Conservation (phyloP, 2,113 vertebrate genomes). For the Neofelis nebulosa region DNA sequence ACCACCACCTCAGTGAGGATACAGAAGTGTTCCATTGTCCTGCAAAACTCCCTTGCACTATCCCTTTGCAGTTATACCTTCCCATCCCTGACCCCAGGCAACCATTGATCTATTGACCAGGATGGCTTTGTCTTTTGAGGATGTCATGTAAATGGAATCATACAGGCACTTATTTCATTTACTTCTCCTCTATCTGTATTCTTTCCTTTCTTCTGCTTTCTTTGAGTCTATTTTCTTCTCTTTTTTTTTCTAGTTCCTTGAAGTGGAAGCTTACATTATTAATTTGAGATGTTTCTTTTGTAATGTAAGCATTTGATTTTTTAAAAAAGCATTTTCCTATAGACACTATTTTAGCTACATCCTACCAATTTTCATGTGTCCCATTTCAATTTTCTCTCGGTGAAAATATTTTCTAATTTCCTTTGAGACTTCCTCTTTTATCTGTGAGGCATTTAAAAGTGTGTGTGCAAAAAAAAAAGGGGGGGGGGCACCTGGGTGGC, state of each 20-base stretch:
- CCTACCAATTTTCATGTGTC: neutral
- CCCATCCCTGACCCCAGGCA: fast-evolving
- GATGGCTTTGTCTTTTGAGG: neutral
- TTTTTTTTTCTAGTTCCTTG: neutral
- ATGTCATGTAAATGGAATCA: neutral
- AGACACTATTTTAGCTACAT: neutral
- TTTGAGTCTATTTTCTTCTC: neutral
- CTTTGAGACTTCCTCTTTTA: neutral
- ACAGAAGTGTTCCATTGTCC: neutral
- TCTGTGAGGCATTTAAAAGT: neutral
- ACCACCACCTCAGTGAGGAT: neutral
- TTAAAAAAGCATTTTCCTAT: neutral
- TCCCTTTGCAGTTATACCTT: neutral
- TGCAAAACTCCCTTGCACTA: neutral
- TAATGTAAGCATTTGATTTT: neutral
- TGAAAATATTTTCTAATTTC: conserved; percentile 24
- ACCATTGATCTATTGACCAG: neutral
- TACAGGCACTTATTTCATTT: neutral
- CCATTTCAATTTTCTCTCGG: neutral
- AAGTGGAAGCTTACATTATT: neutral
- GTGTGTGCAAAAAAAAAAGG: too few species aligned
- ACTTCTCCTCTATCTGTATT: neutral
- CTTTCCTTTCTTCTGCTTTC: neutral
- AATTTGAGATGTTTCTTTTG: neutral
- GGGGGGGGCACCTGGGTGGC: too few species aligned